Conservation (phyloP, 2,888 invertebrate genomes). For the Lasioglossum calceatum region DNA sequence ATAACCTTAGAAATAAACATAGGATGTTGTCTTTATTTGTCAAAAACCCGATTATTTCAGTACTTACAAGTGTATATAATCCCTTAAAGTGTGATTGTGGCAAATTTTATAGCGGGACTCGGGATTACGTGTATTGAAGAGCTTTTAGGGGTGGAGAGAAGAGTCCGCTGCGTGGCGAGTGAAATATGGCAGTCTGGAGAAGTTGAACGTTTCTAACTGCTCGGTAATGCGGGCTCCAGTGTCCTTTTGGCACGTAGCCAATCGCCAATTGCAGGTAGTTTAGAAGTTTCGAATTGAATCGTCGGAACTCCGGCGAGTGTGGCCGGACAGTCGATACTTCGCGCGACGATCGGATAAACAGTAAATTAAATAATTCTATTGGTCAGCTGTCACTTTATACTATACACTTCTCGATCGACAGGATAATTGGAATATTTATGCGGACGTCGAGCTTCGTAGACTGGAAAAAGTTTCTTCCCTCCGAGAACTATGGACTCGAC, state of each 20-base stretch:
- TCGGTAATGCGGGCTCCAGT: not conserved
- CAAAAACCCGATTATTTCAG: no score
- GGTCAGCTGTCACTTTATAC: not conserved
- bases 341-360: not conserved
- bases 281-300: not conserved
- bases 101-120: no score
- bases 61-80: no score
- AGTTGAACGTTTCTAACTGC: not conserved
- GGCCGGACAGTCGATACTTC: not conserved
- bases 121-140: not conserved
- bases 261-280: slow-evolving; percentile 7
- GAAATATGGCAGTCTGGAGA: not conserved
- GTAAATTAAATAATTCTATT: not conserved
- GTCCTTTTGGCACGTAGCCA: slow-evolving; percentile 1
- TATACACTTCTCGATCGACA: not conserved
- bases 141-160: not conserved
- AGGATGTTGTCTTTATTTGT: no score
- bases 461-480: not conserved
- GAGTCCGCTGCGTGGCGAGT: not conserved
- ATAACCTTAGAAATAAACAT: no score
- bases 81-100: no score
- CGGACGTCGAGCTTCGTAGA: not conserved
- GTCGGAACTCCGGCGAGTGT: not conserved
- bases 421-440: not conserved
- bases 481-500: not conserved